A percentile compares a stretch with the other conserved stretches of the same genome.
phyloP scores from a whole-genome alignment of 2,113 vertebrate genomes.

The Dromiciops gliroides region DNA sequence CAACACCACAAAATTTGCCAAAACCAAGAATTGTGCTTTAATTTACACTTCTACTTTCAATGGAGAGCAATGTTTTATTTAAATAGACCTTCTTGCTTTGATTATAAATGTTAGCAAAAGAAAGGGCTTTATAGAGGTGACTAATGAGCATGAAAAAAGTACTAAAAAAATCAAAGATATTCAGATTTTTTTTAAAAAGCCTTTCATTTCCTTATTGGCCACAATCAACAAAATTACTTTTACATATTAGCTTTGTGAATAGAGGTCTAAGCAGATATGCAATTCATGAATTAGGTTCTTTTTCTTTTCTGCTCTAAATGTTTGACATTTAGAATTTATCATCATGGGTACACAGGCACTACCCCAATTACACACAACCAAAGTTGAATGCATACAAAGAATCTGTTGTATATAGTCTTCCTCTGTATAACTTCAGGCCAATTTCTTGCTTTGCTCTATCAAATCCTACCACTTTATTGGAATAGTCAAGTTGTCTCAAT shows the following conservation, averaged over 20 bases:
- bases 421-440: no score
- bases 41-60: background rate
- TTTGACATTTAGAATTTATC: slow-evolving; percentile 49
- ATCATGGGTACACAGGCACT: no score
- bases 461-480: background rate
- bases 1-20: slow-evolving; percentile 2
- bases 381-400: background rate
- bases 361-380: background rate
- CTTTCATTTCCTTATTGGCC: background rate
- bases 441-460: background rate
- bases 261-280: background rate
- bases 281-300: slow-evolving; percentile 37
- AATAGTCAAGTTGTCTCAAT: background rate
- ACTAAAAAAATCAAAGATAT: background rate
- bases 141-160: slow-evolving; percentile 19
- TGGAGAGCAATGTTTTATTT: background rate
- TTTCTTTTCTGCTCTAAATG: slow-evolving; percentile 46
- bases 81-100: slow-evolving; percentile 27
- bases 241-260: background rate
- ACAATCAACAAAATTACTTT: background rate
- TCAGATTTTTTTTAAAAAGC: background rate
- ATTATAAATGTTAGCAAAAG: background rate
- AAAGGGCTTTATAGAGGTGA: background rate
- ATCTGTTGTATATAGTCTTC: background rate
- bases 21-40: background rate